These are phyloP conservation scores for Eurytoma californica DNA, from an alignment of 2,888 invertebrate species.

Conservation along the genomic window DNA sequence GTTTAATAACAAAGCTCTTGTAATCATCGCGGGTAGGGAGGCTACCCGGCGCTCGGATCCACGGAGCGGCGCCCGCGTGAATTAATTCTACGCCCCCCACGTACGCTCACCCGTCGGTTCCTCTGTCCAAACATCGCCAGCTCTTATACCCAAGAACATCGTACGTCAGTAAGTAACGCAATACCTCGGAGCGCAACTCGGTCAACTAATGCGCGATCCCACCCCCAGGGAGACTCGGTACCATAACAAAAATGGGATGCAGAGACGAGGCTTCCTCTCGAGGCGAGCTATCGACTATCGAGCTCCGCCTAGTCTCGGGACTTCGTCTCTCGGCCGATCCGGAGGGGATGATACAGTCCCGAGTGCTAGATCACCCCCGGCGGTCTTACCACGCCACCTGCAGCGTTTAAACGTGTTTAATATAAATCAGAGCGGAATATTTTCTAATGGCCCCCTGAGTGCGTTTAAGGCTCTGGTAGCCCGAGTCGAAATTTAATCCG, in stretches of 20 bases:
- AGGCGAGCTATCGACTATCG: conserved; percentile 26
- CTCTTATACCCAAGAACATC: conserved; percentile 4
- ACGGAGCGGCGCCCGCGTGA: not conserved
- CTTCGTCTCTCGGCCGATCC: not conserved
- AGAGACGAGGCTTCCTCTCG: not conserved
- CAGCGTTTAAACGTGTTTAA: conserved; percentile 3
- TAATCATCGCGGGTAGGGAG: not conserved
- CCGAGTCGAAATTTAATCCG: conserved; percentile 18
- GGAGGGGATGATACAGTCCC: not conserved
- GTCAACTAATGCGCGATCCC: not conserved
- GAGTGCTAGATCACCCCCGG: too few species aligned
- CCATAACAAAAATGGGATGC: conserved; percentile 28
- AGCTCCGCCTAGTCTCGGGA: conserved; percentile 23
- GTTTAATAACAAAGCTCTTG: too few species aligned
- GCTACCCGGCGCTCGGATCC: not conserved
- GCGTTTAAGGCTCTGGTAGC: conserved; percentile 11
- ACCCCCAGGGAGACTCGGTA: conserved; percentile 29
- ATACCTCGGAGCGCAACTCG: conserved; percentile 11
- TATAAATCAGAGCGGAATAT: conserved; percentile 12
- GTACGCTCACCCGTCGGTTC: not conserved
- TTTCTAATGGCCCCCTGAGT: conserved; percentile 20
- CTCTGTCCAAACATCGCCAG: not conserved
- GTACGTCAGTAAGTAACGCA: not conserved
- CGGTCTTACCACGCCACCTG: not conserved
- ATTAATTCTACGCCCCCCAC: not conserved